Evolutionary conservation across 2,888 invertebrate species (phyloP), one percentile per base, ranked within the genome.

Genomic region (Acanthosoma haemorrhoidale): DNA sequence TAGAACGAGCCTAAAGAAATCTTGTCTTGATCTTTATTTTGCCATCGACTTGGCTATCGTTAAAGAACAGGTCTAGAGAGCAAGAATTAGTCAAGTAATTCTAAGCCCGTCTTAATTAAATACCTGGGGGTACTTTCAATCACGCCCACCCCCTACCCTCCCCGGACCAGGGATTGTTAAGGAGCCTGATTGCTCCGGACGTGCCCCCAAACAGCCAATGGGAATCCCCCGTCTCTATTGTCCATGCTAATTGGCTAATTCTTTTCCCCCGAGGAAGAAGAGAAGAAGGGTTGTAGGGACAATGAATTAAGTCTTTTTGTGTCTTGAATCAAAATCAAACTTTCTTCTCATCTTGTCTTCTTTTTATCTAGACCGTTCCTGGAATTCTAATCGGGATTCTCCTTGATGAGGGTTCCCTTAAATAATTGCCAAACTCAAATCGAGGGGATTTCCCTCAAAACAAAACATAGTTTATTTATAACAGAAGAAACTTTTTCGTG

Each of bases 151-250:
- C 38, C 38, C 21, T 21, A 4, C 25, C 38, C 38, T n/a, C 11
- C 38, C 38, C 11, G 4, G 11, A 11, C 8, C 11, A 13, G 2
- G 51, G 51, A 51, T 51, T 51, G 51, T 51, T 51, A 51, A 51
- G 51, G 51, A 25, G 4, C 8, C 51, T 51, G 51, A 51, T 51
- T 51, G 51, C 51, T 51, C 51, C 18, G 51, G 51, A 51, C 51
- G 51, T 51, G 51, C 51, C n/a, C 51, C 51, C 51, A 51, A 51
- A 51, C 51, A 51, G 51, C 51, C 51, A 51, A 51, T 51, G 51
- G 25, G 25, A 51, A 25, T 25, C n/a, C 51, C 51, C 51, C 6
- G 6, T 25, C 29, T n/a, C 25, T 25, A 51, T 51, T 51, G 51
- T 25, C 51, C 51, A 51, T 51, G 51, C 51, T 51, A 51, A 51